phyloP scores from a whole-genome alignment of 2,888 invertebrate species.

The Autographa gamma region DNA sequence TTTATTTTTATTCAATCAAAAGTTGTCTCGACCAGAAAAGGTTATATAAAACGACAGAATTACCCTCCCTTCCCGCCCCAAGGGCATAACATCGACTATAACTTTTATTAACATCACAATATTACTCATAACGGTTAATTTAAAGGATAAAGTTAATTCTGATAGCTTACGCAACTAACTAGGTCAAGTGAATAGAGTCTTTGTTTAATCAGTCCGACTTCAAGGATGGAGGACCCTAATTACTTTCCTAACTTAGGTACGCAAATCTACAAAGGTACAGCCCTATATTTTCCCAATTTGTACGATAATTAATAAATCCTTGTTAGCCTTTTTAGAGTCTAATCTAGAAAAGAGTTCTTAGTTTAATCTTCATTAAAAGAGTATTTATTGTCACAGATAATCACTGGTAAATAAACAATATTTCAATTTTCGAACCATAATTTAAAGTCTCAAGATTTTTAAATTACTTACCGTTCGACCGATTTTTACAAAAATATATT shows the following conservation, averaged over 20 bases:
- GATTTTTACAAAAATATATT: too few relatives aligned
- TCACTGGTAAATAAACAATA: too few relatives aligned
- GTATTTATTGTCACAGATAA: background rate
- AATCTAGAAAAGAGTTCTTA: constrained; percentile 17
- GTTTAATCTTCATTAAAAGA: background rate
- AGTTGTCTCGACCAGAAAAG: background rate
- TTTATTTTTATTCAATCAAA: background rate
- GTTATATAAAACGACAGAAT: background rate
- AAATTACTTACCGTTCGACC: too few relatives aligned
- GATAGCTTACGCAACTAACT: constrained; percentile 33
- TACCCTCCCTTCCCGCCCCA: background rate
- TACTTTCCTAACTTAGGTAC: constrained; percentile 55
- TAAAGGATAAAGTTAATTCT: constrained; percentile 43
- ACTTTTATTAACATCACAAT: background rate
- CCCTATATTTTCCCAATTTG: constrained; percentile 46
- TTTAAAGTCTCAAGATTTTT: too few relatives aligned
- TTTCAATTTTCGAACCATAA: too few relatives aligned
- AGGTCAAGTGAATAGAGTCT: constrained; percentile 45
- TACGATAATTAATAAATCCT: constrained; percentile 42
- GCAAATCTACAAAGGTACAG: constrained; percentile 45
- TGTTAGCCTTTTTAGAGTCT: constrained; percentile 19
- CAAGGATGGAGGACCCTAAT: constrained; percentile 50
- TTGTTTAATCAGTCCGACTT: constrained; percentile 54
- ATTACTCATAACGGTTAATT: constrained; percentile 10
- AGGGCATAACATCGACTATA: background rate